Evolutionary conservation across 2,113 vertebrate species (phyloP).

Genomic region (Crotalus viridis): DNA sequence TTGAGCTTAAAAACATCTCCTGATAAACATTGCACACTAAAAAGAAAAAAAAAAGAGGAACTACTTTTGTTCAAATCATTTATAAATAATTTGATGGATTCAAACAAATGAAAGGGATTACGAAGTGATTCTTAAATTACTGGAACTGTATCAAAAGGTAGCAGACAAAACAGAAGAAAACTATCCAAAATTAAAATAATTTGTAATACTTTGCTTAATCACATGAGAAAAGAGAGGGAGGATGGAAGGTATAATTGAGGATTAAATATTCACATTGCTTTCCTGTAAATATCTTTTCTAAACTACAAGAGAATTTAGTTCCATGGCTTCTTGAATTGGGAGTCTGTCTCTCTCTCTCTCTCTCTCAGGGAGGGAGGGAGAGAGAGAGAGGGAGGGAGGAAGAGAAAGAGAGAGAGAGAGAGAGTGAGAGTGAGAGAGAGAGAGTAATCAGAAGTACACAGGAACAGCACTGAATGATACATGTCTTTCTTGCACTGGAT

Average conservation of each 20-base stretch:
- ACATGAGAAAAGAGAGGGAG: constrained; percentile 51
- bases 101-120: constrained; percentile 52
- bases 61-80: constrained; percentile 58
- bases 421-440: too few relatives aligned
- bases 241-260: constrained; percentile 4
- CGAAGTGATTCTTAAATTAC: constrained; percentile 60
- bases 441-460: not conserved
- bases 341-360: too few relatives aligned
- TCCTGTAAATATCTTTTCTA: not conserved
- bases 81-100: constrained; percentile 47
- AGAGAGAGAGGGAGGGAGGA: too few relatives aligned
- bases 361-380: too few relatives aligned
- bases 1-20: constrained; percentile 32
- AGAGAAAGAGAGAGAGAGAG: not conserved
- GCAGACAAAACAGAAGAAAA: constrained; percentile 64
- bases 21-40: constrained; percentile 28
- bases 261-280: not conserved
- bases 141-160: constrained; percentile 52
- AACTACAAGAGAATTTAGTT: not conserved
- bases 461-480: not conserved
- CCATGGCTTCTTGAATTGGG: not conserved
- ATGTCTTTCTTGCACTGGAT: not conserved
- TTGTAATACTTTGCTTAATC: constrained; percentile 60
- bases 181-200: constrained; percentile 57
- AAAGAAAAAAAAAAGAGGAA: constrained; percentile 45